Evolutionary conservation across 2,113 vertebrate species (phyloP).

Genomic region (Pimephales promelas): DNA sequence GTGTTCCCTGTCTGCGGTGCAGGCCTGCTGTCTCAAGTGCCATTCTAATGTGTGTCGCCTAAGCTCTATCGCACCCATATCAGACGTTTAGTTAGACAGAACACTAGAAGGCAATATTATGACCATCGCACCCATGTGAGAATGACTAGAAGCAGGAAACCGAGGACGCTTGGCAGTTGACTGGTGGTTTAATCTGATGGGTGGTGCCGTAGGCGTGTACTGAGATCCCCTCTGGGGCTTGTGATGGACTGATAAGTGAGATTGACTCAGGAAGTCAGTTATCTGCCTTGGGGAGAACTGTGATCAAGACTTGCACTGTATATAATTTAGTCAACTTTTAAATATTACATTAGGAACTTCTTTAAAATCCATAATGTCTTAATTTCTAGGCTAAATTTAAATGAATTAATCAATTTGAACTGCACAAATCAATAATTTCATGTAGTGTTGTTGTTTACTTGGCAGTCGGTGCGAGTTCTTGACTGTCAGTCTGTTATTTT

Average conservation of each 20-base stretch:
- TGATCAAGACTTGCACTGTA: background rate
- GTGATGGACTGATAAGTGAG: constrained; percentile 56
- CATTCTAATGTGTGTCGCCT: background rate
- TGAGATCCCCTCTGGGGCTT: constrained; percentile 50
- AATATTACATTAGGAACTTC: constrained; percentile 1
- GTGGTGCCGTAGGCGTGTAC: constrained; percentile 34
- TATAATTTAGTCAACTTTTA: background rate
- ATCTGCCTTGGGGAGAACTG: background rate
- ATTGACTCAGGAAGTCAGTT: constrained; percentile 53
- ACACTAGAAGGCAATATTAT: constrained; percentile 15
- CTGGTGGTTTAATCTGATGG: constrained; percentile 49
- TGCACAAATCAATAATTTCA: constrained; percentile 2
- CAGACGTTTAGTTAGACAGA: constrained; percentile 2
- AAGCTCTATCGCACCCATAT: constrained; percentile 18
- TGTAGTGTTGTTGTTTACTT: background rate
- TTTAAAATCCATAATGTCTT: background rate
- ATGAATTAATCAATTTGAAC: background rate
- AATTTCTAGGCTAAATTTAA: background rate
- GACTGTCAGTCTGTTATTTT: background rate
- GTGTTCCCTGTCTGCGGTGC: background rate
- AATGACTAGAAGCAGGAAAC: constrained; percentile 46
- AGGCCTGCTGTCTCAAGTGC: constrained; percentile 5
- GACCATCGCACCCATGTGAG: constrained; percentile 16
- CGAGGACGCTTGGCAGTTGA: constrained; percentile 40
- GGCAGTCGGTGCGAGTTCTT: background rate